A percentile compares a stretch with the other conserved stretches of the same genome.
These are phyloP conservation scores for Cheilosia pagana DNA, from an alignment of 2,888 invertebrate species.

Conservation along the genomic window DNA sequence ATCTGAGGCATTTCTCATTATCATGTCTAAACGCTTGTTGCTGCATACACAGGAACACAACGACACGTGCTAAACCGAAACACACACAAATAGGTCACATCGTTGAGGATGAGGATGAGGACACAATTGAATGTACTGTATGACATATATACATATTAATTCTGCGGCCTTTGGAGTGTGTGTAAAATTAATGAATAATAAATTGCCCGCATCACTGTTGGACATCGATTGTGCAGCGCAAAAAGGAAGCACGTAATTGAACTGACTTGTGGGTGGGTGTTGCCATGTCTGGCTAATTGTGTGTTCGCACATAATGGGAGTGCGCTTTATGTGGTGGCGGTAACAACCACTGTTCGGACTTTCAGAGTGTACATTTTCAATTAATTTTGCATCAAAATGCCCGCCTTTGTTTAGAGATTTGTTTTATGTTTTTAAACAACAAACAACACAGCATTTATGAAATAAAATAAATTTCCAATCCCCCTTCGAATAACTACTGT, in stretches of 20 bases:
- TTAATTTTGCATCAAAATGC: too few species aligned
- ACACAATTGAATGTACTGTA: neutral
- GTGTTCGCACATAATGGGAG: too few species aligned
- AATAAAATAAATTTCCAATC: too few species aligned
- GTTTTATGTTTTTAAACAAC: too few species aligned
- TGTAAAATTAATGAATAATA: conserved; percentile 22
- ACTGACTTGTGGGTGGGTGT: conserved; percentile 13
- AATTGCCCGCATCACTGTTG: conserved; percentile 23
- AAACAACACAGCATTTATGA: too few species aligned
- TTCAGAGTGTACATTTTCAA: too few species aligned
- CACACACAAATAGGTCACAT: conserved; percentile 27
- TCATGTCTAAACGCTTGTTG: conserved; percentile 32
- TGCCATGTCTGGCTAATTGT: conserved; percentile 15
- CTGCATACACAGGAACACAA: too few species aligned
- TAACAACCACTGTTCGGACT: too few species aligned
- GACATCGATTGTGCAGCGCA: conserved; percentile 10
- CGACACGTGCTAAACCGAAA: conserved; percentile 23
- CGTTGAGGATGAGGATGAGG: neutral
- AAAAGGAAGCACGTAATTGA: conserved; percentile 14
- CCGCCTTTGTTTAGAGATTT: too few species aligned
- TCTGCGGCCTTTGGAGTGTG: conserved; percentile 21
- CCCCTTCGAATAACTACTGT: too few species aligned
- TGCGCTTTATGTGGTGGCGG: too few species aligned
- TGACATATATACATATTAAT: conserved; percentile 5
- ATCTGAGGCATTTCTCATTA: conserved; percentile 22